Evolutionary conservation across 1,140 invertebrate genomes (phyloP), one percentile per base, ranked within the genome.

Genomic region (Orchesella cincta): DNA sequence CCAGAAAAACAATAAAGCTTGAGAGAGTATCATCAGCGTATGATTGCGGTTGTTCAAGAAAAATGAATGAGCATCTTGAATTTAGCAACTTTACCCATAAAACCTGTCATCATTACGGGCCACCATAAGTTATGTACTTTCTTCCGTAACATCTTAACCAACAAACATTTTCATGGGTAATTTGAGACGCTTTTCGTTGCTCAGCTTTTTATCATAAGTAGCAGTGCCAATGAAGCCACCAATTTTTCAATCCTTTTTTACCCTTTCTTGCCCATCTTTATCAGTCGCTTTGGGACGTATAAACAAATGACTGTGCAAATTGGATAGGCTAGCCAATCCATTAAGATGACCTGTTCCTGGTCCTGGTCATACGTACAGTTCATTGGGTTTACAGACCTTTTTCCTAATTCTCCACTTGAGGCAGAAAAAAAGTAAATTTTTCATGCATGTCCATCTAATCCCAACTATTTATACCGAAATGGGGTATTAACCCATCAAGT

Each of bases 241-340:
- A 67, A 67, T 67, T 67, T 67, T 67, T 67, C 62, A 67, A 67
- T 67, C 62, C 62, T 67, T 67, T 31, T 8, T 57, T 57, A n/a
- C n/a, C 26, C n/a, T 23, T 26, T 23, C 23, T 5, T 18, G 12
- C 23, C 54, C 54, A 57, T 8, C 39, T 8, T 18, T 18, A 46
- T 23, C 23, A 57, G 5, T 67, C 62, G 29, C 62, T 33, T 12
- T 31, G 62, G 62, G 62, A 67, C 62, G n/a, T 67, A 67, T 67
- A 67, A 67, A 67, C 62, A 67, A 67, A 67, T 67, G 62, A 67
- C 62, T 67, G 62, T 67, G 62, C 62, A 67, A 67, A 67, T 67
- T 67, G 62, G 62, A 67, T 31, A 67, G 62, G 62, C 62, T 67
- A 67, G 33, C 62, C 62, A 67, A 67, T 67, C 62, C 62, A 67